These are phyloP conservation scores for Dysmachus trigonus DNA, from an alignment of 2,888 invertebrate species.

Conservation along the genomic window DNA sequence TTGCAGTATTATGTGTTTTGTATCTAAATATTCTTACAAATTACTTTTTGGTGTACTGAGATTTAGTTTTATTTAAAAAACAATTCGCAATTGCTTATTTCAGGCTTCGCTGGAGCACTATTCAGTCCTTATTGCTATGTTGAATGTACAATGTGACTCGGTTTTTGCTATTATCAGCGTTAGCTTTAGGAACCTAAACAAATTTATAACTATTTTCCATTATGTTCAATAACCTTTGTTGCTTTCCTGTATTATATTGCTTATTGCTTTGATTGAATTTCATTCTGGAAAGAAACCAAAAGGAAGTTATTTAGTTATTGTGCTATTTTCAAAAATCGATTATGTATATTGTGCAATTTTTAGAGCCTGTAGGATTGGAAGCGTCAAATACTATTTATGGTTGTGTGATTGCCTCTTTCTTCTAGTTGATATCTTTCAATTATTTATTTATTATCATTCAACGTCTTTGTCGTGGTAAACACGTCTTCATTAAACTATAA, in stretches of 20 bases:
- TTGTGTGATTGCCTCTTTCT: no score
- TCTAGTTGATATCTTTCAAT: no score
- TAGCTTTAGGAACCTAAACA: conserved; percentile 47
- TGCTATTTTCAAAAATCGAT: background rate
- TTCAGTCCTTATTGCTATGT: background rate
- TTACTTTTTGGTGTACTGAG: conserved; percentile 33
- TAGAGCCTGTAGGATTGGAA: no score
- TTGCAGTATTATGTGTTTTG: background rate
- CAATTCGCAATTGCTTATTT: conserved; percentile 1
- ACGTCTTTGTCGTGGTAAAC: no score
- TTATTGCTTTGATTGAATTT: conserved; percentile 50
- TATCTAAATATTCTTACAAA: conserved; percentile 29
- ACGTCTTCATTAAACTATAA: no score
- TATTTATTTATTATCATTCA: no score
- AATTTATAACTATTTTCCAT: conserved; percentile 42
- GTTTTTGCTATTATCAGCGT: conserved; percentile 27
- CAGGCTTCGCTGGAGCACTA: background rate
- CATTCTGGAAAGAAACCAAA: conserved; percentile 47
- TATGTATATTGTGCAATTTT: background rate
- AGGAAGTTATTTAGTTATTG: conserved; percentile 1
- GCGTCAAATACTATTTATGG: no score
- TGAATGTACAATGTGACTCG: conserved; percentile 23
- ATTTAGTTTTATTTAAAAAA: conserved; percentile 12
- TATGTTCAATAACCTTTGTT: conserved; percentile 12
- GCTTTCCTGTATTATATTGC: conserved; percentile 49